Conservation (phyloP, 2,888 invertebrate genomes). For the Anaspis maculata region DNA sequence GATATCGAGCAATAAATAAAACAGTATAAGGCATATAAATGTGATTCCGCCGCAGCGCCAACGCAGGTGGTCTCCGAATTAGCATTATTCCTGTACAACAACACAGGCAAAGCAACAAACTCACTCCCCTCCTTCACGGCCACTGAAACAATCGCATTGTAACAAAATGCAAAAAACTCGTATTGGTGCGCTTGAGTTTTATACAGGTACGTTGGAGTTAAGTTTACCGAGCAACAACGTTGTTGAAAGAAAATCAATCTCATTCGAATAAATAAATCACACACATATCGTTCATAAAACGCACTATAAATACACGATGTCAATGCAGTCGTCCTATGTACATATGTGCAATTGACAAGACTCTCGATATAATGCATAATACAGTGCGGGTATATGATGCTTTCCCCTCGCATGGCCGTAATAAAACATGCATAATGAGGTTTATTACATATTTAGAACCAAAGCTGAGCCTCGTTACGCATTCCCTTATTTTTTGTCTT, state of each 20-base stretch:
- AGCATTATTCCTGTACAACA: background rate
- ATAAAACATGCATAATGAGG: slow-evolving; percentile 16
- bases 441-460: slow-evolving; percentile 9
- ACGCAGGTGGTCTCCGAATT: background rate
- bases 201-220: too few species aligned
- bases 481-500: too few species aligned
- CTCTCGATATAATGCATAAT: slow-evolving; percentile 16
- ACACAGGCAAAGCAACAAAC: too few species aligned
- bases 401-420: slow-evolving; percentile 6
- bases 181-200: too few species aligned
- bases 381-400: slow-evolving; percentile 14
- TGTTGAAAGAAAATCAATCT: slow-evolving; percentile 29
- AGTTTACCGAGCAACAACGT: too few species aligned
- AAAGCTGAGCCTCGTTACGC: too few species aligned
- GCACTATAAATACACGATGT: slow-evolving; percentile 28
- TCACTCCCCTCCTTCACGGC: too few species aligned
- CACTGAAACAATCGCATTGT: background rate
- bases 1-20: too few species aligned
- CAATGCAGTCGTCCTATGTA: slow-evolving; percentile 10
- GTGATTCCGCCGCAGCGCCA: too few species aligned
- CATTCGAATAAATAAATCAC: slow-evolving; percentile 26
- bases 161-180: too few species aligned
- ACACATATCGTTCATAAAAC: slow-evolving; percentile 26
- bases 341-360: background rate
- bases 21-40: too few species aligned